A percentile compares a stretch with the other conserved stretches of the same genome.
Evolutionary conservation across 2,888 invertebrate genomes (phyloP).

Genomic region (Epinotia bilunana): DNA sequence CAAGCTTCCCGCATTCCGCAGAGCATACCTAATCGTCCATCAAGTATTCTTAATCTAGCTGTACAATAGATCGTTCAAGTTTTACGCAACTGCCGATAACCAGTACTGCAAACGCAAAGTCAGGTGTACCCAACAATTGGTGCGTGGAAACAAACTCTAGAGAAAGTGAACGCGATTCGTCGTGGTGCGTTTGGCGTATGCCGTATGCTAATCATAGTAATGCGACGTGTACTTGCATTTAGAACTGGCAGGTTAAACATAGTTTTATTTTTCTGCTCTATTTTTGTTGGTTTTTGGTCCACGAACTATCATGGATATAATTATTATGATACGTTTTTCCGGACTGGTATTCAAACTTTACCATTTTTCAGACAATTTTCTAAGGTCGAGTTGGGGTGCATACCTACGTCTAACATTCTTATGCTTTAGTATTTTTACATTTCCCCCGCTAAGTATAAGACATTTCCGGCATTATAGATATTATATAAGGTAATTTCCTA

Average conservation of each 20-base stretch:
- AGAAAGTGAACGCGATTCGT: slow-evolving; percentile 62
- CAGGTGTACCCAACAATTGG: slow-evolving; percentile 72
- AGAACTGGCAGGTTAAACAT: slow-evolving; percentile 23
- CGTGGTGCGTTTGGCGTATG: slow-evolving; percentile 52
- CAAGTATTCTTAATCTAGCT: slow-evolving; percentile 8
- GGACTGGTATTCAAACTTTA: too few species aligned
- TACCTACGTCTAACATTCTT: too few species aligned
- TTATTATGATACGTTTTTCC: too few species aligned
- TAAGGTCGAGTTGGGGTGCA: too few species aligned
- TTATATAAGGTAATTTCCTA: too few species aligned
- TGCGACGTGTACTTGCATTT: slow-evolving; percentile 36
- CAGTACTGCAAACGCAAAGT: slow-evolving; percentile 47
- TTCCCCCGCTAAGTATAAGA: too few species aligned
- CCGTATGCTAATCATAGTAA: slow-evolving; percentile 57
- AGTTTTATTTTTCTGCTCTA: slow-evolving; percentile 17
- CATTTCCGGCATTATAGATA: too few species aligned
- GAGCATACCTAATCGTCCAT: slow-evolving; percentile 12
- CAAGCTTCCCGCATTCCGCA: not conserved
- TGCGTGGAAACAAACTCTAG: slow-evolving; percentile 63
- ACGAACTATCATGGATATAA: too few species aligned
- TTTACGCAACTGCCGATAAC: slow-evolving; percentile 46
- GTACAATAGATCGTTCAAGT: slow-evolving; percentile 35
- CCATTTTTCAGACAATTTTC: too few species aligned
- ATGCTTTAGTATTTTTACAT: too few species aligned
- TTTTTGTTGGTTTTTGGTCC: not conserved